These are phyloP conservation scores for Aleadryas rufinucha DNA, from an alignment of 2,113 vertebrate genomes.

Conservation along the genomic window DNA sequence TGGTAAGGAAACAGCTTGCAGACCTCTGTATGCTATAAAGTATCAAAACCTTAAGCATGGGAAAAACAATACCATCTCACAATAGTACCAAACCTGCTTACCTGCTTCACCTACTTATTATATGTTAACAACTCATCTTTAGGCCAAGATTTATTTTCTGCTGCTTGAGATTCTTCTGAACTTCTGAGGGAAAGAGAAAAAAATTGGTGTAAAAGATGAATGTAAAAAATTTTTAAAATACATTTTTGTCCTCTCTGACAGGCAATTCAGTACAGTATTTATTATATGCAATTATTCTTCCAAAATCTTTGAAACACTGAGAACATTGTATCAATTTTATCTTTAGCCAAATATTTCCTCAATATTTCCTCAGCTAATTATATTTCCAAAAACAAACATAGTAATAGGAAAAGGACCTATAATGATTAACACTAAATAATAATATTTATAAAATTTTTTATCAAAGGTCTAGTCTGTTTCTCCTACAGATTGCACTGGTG, in stretches of 20 bases:
- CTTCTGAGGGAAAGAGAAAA: neutral
- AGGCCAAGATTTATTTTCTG: neutral
- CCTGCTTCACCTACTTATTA: neutral
- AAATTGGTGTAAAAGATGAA: neutral
- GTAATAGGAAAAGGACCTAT: neutral
- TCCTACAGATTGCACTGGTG: neutral
- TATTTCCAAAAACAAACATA: neutral
- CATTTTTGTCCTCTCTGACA: neutral
- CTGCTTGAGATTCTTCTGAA: neutral
- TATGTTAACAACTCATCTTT: neutral
- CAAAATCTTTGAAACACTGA: neutral
- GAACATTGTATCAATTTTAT: neutral
- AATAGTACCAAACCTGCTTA: neutral
- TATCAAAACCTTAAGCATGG: neutral
- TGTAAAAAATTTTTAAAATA: neutral
- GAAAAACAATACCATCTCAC: neutral
- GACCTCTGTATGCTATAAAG: neutral
- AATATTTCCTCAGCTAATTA: neutral
- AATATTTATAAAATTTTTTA: neutral
- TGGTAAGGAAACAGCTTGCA: neutral
- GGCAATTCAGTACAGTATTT: neutral
- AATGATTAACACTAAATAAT: neutral
- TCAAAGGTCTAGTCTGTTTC: neutral
- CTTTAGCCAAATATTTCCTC: neutral
- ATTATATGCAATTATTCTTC: neutral